Evolutionary conservation across 2,113 vertebrate species (phyloP), one percentile per base, ranked within the genome.

Genomic region (Theropithecus gelada): DNA sequence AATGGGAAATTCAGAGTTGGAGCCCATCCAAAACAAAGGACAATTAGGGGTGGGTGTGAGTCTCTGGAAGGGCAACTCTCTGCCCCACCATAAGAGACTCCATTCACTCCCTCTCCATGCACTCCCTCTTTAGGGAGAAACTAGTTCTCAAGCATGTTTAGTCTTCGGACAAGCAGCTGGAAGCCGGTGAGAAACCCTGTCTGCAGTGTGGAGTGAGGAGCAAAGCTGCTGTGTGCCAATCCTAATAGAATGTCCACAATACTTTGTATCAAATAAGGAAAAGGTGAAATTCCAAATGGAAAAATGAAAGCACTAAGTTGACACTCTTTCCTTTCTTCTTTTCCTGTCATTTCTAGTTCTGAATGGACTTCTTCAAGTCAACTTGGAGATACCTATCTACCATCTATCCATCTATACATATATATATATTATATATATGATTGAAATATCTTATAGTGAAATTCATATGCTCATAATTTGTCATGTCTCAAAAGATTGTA

Each of bases 201-300:
- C 10, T 27, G 5, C 5, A 57, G 22, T 40, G 0, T 2, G 12
- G 17, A 43, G 23, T 5, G 20, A 27, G 9, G 25, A 66, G 6
- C 10, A 8, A 48, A 38, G 2, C 0, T 14, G 5, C 8, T 17
- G 4, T 7, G 48, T 12, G 13, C 7, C 13, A 23, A 0, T 50
- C 1, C 38, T 59, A 64, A 45, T 0, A 45, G n/a, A 23, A 92
- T 96, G 45, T 3, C 27, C n/a, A 32, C 4, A 18, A 8, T 16
- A 64, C 3, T 7, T 10, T 6, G 11, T 25, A 5, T 25, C 20
- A 75, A 57, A 48, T 4, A 13, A 64, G 7, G 43, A 10, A 2
- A 82, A 4, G 0, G 4, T 50, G 11, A 16, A 35, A 64, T 64
- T 23, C 22, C 16, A 52, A 43, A 90, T 8, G 6, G 8, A 40